phyloP scores from a whole-genome alignment of 2,888 invertebrate species.

The Argyresthia goedartella region DNA sequence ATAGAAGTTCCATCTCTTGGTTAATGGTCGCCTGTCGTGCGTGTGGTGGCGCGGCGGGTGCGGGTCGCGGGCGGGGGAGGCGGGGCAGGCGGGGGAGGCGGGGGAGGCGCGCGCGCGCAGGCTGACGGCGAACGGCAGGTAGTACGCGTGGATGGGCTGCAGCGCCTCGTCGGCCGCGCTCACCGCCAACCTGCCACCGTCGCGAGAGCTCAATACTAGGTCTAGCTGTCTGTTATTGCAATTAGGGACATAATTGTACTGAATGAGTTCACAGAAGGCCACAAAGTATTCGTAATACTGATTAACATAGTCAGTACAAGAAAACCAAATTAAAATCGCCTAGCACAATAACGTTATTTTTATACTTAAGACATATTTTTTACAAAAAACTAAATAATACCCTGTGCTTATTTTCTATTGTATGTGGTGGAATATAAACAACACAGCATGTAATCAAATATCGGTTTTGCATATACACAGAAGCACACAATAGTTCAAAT shows the following conservation, averaged over 20 bases:
- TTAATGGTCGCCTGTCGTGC: not conserved
- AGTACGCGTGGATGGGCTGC: not conserved
- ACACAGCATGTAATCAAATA: slow-evolving; percentile 6
- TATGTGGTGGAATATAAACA: slow-evolving; percentile 7
- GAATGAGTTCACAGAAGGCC: slow-evolving; percentile 13
- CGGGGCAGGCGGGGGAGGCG: too few species aligned
- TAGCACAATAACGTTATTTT: not conserved
- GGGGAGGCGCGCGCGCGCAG: not conserved
- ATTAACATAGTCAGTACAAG: slow-evolving; percentile 3
- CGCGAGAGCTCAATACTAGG: slow-evolving; percentile 1
- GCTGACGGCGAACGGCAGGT: slow-evolving; percentile 1
- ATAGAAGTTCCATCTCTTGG: slow-evolving; percentile 12
- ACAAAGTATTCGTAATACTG: slow-evolving; percentile 14
- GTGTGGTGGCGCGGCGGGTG: too few species aligned
- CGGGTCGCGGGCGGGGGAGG: not conserved
- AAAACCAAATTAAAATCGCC: slow-evolving; percentile 11
- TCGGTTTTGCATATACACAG: not conserved
- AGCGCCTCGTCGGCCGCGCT: slow-evolving; percentile 1
- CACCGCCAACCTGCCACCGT: not conserved
- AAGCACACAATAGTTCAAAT: slow-evolving; percentile 5
- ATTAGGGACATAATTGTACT: slow-evolving; percentile 12
- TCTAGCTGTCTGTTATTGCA: slow-evolving; percentile 8
- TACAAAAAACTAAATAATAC: not conserved
- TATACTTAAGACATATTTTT: not conserved
- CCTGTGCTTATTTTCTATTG: slow-evolving; percentile 3